A percentile compares a stretch with the other conserved stretches of the same genome.
Evolutionary conservation across 2,113 vertebrate species (phyloP).

Genomic region (Geothlypis trichas): DNA sequence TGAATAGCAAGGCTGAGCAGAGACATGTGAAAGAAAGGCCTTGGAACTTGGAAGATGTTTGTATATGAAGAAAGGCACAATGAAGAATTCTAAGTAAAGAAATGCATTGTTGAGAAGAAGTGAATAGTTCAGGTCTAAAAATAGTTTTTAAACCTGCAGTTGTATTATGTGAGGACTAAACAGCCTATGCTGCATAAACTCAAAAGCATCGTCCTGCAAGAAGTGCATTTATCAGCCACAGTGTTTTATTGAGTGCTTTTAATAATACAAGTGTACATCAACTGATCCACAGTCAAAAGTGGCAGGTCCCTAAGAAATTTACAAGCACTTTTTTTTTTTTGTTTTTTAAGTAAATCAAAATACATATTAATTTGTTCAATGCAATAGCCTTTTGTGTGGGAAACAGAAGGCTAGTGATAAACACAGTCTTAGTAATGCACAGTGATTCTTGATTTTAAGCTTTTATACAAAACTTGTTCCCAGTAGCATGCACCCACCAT

Average conservation of each 20-base stretch:
- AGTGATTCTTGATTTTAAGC: conserved; percentile 84
- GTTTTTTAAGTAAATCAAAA: conserved; percentile 86
- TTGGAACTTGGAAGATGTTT: not conserved
- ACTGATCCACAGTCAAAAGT: conserved; percentile 93
- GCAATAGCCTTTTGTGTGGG: conserved; percentile 83
- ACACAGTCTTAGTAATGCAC: conserved; percentile 84
- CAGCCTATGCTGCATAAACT: not conserved
- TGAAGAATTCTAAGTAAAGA: conserved; percentile 12
- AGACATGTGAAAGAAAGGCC: not conserved
- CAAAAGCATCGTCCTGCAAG: conserved; percentile 29
- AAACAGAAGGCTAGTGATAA: conserved; percentile 85
- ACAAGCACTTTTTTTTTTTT: conserved; percentile 90
- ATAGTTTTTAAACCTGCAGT: not conserved
- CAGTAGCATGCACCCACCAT: conserved; percentile 93
- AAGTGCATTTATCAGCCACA: conserved; percentile 85
- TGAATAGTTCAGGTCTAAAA: conserved; percentile 16
- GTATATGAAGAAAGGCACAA: not conserved
- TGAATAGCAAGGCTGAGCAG: not conserved
- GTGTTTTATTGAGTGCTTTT: conserved; percentile 99
- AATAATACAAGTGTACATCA: conserved; percentile 99
- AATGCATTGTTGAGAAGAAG: not conserved
- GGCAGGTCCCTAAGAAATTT: conserved; percentile 96
- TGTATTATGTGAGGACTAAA: not conserved
- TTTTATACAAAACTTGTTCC: conserved; percentile 88
- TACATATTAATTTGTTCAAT: conserved; percentile 89